Evolutionary conservation across 2,113 vertebrate genomes (phyloP).

Genomic region (Cottus gobio): DNA sequence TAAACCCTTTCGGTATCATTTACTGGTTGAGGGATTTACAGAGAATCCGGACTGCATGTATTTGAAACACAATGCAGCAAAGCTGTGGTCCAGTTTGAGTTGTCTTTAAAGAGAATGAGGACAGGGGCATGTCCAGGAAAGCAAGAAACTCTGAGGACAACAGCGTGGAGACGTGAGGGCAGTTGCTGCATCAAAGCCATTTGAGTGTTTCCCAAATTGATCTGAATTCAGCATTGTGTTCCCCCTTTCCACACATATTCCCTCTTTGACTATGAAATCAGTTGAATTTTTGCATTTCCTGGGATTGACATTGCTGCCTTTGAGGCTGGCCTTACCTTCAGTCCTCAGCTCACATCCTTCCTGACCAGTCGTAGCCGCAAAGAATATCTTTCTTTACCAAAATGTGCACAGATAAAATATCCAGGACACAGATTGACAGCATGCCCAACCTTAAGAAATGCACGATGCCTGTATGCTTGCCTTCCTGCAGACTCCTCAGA

Average conservation of each 20-base stretch:
- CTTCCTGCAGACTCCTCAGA: conserved; percentile 17
- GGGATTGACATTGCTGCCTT: conserved; percentile 14
- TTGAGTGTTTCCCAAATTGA: conserved; percentile 36
- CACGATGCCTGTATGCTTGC: conserved; percentile 24
- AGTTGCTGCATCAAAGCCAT: conserved; percentile 47
- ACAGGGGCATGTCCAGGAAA: conserved; percentile 8
- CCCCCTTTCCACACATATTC: neutral
- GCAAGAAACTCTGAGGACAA: conserved; percentile 4
- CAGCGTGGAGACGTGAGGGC: conserved; percentile 2
- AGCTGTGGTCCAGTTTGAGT: conserved; percentile 36
- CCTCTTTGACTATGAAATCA: conserved; percentile 9
- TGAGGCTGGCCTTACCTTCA: conserved; percentile 23
- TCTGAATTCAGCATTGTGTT: conserved; percentile 44
- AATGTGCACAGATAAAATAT: conserved; percentile 5
- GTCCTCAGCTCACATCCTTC: conserved; percentile 19
- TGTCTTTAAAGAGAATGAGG: conserved; percentile 36
- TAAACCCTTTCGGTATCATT: conserved; percentile 20
- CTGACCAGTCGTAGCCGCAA: neutral
- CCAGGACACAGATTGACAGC: conserved; percentile 2
- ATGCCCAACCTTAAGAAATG: conserved; percentile 10
- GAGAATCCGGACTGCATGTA: conserved; percentile 38
- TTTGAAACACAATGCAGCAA: conserved; percentile 36
- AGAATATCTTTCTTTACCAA: conserved; percentile 4
- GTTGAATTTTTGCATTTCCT: conserved; percentile 45
- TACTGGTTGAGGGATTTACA: conserved; percentile 27